These are phyloP conservation scores for Glaucomys volans DNA, from an alignment of 2,113 vertebrate species.

Conservation along the genomic window DNA sequence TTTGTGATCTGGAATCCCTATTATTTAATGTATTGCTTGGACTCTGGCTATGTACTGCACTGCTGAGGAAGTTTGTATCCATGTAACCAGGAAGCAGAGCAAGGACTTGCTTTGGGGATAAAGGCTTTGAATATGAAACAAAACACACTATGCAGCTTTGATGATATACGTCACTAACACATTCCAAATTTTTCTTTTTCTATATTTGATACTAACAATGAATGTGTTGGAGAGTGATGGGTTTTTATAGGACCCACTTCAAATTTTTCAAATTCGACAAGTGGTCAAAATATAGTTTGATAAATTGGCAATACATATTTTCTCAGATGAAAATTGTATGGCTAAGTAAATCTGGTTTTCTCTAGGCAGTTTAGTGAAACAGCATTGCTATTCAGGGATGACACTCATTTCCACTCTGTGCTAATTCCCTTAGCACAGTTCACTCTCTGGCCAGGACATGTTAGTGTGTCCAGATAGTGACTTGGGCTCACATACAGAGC, in stretches of 20 bases:
- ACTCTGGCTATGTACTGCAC: too few relatives aligned
- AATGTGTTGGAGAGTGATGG: neutral
- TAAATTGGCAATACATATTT: neutral
- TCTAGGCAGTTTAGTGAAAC: neutral
- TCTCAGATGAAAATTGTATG: neutral
- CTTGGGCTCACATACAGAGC: neutral
- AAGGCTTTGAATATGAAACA: neutral
- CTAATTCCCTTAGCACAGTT: fast-evolving
- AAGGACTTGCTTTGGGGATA: neutral
- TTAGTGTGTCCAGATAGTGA: neutral
- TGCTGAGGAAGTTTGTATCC: neutral
- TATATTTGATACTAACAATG: neutral
- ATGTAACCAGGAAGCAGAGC: neutral
- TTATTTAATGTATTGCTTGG: neutral
- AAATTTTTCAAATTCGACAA: neutral
- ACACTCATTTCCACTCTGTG: neutral
- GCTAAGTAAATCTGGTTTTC: neutral
- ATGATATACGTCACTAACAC: neutral
- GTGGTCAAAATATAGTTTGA: neutral
- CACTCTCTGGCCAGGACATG: fast-evolving
- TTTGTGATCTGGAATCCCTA: neutral
- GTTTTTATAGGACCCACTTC: neutral
- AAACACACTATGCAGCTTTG: neutral
- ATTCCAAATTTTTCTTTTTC: neutral
- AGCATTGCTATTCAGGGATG: neutral